phyloP scores from a whole-genome alignment of 2,113 vertebrate species.

The Mystacornis crossleyi region DNA sequence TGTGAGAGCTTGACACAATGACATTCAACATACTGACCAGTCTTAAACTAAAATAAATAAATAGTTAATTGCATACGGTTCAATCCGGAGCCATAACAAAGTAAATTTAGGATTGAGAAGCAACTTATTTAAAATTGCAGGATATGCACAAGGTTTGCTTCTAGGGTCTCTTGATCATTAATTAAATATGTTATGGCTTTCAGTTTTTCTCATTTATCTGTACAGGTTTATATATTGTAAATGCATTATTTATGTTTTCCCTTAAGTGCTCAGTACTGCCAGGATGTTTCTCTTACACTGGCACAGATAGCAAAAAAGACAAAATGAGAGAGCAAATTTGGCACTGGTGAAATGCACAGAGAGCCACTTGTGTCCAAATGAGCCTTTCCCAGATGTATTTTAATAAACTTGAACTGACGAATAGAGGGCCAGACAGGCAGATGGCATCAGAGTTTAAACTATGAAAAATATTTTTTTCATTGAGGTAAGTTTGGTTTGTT shows the following conservation, averaged over 20 bases:
- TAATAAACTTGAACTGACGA: background rate
- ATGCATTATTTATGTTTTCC: constrained; percentile 56
- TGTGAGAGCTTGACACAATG: background rate
- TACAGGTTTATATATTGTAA: constrained; percentile 47
- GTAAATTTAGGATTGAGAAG: background rate
- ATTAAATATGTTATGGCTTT: constrained; percentile 64
- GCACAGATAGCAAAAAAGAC: constrained; percentile 27
- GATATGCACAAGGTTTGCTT: constrained; percentile 11
- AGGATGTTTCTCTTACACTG: constrained; percentile 44
- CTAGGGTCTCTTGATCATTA: constrained; percentile 34
- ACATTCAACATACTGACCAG: background rate
- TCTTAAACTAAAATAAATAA: background rate
- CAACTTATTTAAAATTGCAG: constrained; percentile 9
- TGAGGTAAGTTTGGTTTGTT: background rate
- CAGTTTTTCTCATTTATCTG: constrained; percentile 48
- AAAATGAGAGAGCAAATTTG: constrained; percentile 14
- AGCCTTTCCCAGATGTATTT: background rate
- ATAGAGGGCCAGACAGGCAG: background rate
- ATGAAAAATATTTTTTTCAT: background rate
- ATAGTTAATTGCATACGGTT: background rate
- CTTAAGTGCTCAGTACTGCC: constrained; percentile 51
- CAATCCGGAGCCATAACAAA: background rate
- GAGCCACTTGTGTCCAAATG: background rate
- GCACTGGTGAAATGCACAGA: background rate
- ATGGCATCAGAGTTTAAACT: background rate